These are phyloP conservation scores for Aphaenogaster rudis DNA, from an alignment of 1,140 invertebrate species.

Conservation along the genomic window DNA sequence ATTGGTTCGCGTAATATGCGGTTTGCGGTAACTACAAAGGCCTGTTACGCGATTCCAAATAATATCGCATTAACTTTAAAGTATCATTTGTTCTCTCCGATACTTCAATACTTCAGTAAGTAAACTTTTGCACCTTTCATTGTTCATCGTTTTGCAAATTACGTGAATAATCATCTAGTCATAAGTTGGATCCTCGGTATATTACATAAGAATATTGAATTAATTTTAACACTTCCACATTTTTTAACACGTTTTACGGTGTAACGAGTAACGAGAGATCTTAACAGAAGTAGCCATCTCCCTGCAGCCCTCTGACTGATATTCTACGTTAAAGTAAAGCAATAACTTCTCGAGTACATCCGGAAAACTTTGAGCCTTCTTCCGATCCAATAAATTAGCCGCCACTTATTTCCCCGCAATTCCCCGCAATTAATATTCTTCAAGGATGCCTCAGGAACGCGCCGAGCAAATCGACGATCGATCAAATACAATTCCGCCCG, in stretches of 20 bases:
- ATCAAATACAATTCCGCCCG: conserved; percentile 60
- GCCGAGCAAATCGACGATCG: conserved; percentile 59
- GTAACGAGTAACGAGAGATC: conserved; percentile 44
- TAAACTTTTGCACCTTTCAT: neutral
- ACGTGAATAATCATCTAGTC: neutral
- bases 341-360: conserved; percentile 62
- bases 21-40: conserved; percentile 9
- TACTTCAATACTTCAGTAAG: neutral
- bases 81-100: neutral
- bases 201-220: conserved; percentile 23
- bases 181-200: neutral
- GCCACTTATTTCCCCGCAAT: conserved; percentile 59
- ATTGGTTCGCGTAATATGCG: conserved; percentile 28
- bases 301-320: neutral
- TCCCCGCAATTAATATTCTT: conserved; percentile 58
- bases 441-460: conserved; percentile 31
- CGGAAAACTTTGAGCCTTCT: conserved; percentile 60
- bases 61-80: conserved; percentile 18
- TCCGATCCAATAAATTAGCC: conserved; percentile 64
- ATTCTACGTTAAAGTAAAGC: conserved; percentile 58
- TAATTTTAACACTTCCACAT: conserved; percentile 36
- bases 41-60: neutral
- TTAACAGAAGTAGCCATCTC: neutral
- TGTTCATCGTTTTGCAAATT: neutral
- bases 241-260: conserved; percentile 4